Evolutionary conservation across 2,797 vertebrate species (phyloP).

Genomic region (Remorina albescens): DNA sequence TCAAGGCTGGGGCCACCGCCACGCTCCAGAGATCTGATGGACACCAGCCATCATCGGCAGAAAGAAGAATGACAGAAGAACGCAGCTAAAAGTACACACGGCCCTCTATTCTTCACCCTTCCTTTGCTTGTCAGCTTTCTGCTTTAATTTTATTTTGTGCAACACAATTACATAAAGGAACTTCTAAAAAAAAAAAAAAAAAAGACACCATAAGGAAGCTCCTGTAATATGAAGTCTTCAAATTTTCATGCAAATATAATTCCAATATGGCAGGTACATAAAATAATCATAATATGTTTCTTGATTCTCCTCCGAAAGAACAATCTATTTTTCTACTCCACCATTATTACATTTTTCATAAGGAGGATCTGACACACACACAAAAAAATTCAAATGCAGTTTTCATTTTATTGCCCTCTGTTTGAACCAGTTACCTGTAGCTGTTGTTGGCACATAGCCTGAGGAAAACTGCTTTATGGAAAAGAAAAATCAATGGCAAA

Average conservation of each 20-base stretch:
- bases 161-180: background rate
- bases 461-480: slow-evolving; percentile 71
- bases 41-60: slow-evolving; percentile 80
- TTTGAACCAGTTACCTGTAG: slow-evolving; percentile 68
- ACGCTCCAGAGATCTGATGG: slow-evolving; percentile 83
- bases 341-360: slow-evolving; percentile 21
- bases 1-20: slow-evolving; percentile 83
- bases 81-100: slow-evolving; percentile 79
- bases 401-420: slow-evolving; percentile 43
- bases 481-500: slow-evolving; percentile 75
- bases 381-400: slow-evolving; percentile 35
- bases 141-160: background rate
- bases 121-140: slow-evolving; percentile 5
- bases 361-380: slow-evolving; percentile 31
- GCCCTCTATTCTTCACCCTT: slow-evolving; percentile 32
- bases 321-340: slow-evolving; percentile 16
- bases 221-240: background rate
- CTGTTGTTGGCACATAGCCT: slow-evolving; percentile 63
- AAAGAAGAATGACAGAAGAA: slow-evolving; percentile 74
- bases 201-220: background rate
- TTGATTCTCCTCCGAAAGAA: slow-evolving; percentile 1
- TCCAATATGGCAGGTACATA: background rate
- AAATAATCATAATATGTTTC: background rate
- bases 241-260: background rate
- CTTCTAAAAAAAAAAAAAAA: background rate